Evolutionary conservation across 2,888 invertebrate genomes (phyloP), one percentile per base, ranked within the genome.

Genomic region (Aproaerema taeniolella): DNA sequence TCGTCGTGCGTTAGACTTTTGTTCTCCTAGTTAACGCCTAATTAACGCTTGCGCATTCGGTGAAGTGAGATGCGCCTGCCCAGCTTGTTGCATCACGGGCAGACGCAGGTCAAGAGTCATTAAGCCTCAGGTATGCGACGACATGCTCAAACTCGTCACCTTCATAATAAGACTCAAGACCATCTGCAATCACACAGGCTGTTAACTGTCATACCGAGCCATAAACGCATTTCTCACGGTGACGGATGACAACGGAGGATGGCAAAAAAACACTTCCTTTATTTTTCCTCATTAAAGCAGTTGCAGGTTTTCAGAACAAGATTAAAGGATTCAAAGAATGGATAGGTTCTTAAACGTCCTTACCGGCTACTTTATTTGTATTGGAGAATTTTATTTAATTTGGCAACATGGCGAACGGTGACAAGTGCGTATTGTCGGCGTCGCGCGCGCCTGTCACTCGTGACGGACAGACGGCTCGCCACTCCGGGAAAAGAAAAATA

Each of bases 341-440:
- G n/a, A n/a, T n/a, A n/a, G n/a, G n/a, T n/a, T n/a, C 53, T 45
- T 25, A 28, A 45, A 55, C 53, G 50, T 57, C 60, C 59, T 55
- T 61, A 61, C 63, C 49, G 56, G 62, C 67, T 73, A 67, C 68
- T 68, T 68, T 58, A 63, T 58, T n/a, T 58, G 63, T 58, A 58
- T 50, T 47, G 50, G 59, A 46, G 64, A 56, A 69, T 70, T 70
- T 66, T 52, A 60, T 71, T 73, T 77, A 74, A 76, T 77, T 80
- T 76, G 74, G 73, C 68, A 66, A 61, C 42, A 50, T 49, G 53
- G 56, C 60, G 60, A 61, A 66, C 64, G 61, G 61, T 69, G 76
- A 78, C 72, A 69, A 73, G 68, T 58, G 63, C 62, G 63, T 56
- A 57, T 54, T 50, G 63, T 55, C 47, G 45, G 45, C 55, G 58